Evolutionary conservation across 2,113 vertebrate species (phyloP).

Genomic region (Hipposideros armiger): DNA sequence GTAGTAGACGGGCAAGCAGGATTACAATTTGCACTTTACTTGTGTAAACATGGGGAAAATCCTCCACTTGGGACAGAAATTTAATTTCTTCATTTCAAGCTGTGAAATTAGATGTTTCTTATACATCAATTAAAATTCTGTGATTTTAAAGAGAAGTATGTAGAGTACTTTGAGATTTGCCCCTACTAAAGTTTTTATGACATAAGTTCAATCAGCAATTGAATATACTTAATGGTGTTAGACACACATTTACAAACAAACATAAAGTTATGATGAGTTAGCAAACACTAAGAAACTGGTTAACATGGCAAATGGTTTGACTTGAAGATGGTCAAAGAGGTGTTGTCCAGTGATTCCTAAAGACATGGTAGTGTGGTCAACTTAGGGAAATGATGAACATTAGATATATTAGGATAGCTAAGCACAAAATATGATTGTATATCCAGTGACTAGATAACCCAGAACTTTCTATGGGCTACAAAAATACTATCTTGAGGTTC

Average conservation of each 20-base stretch:
- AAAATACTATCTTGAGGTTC: not conserved
- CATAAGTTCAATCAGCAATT: not conserved
- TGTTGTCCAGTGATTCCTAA: slow-evolving; percentile 1
- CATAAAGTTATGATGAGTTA: not conserved
- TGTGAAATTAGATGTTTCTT: not conserved
- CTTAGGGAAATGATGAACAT: not conserved
- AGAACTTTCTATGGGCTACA: not conserved
- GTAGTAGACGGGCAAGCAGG: not conserved
- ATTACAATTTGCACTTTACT: not conserved
- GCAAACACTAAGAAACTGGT: not conserved
- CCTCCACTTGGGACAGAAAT: not conserved
- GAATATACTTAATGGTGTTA: not conserved
- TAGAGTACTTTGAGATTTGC: not conserved
- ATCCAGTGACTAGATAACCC: not conserved
- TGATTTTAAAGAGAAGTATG: not conserved
- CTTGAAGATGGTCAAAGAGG: not conserved
- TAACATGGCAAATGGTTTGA: not conserved
- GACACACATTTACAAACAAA: not conserved
- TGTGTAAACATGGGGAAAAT: not conserved
- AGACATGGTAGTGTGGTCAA: not conserved
- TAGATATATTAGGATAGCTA: slow-evolving; percentile 9
- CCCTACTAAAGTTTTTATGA: not conserved
- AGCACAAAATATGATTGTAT: not conserved
- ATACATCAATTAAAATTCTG: slow-evolving; percentile 6
- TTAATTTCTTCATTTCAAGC: not conserved